Evolutionary conservation across 2,113 vertebrate species (phyloP), one percentile per base, ranked within the genome.

Genomic region (Crotalus viridis): DNA sequence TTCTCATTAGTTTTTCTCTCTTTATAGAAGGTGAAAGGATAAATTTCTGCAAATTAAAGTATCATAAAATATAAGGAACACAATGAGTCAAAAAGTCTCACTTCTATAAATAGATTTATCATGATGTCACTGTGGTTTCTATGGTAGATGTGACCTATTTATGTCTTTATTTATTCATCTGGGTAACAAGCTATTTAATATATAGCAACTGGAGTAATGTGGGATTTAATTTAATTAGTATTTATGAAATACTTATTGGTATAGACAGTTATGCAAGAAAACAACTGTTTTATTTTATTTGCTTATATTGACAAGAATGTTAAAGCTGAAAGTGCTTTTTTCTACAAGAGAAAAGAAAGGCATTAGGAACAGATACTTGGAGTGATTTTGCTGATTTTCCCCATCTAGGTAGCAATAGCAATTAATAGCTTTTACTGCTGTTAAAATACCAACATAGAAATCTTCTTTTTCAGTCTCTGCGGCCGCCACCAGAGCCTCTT

Each of bases 21-120:
- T 93, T 64, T 93, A 64, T 64, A 57, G 64, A 93, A 86, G 89
- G 46, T 12, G 26, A 56, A 95, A 59, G 8, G 46, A 94, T 54
- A 92, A 22, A 69, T 55, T 3, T 0, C 87, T 94, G 94, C 33
- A 94, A 94, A 92, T 3, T 9, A 90, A 22, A 93, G 33, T 69
- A 85, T 48, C 0, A 39, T 85, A 95, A 96, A 95, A 92, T 54
- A 52, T 94, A 93, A 94, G 93, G 69, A 59, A 93, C 95, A 94
- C 85, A 93, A 91, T 89, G 89, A 95, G 85, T 93, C 46, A 90
- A 93, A 92, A 92, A 86, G 13, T 85, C 91, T 81, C n/a, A 19
- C 43, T 33, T 92, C 54, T 86, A 89, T 89, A 88, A 89, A 94
- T 94, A 95, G 91, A 39, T 69, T 85, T 46, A 61, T 74, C 26